Evolutionary conservation across 2,113 vertebrate species (phyloP).

Genomic region (Pristiophorus japonicus): DNA sequence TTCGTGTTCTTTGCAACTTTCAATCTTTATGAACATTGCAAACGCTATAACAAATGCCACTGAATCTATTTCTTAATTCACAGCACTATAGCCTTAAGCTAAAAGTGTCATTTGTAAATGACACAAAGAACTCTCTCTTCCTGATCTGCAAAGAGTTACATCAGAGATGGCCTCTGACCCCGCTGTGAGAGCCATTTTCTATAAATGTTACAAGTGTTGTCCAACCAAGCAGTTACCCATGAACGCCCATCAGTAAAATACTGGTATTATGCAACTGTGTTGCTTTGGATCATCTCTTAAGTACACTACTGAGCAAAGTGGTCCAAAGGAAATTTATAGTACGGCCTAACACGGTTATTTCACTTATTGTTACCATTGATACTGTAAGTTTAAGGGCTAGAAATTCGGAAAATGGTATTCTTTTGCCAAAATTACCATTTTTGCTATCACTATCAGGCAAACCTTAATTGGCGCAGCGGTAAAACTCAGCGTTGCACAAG

Average conservation of each 20-base stretch:
- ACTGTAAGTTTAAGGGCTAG: background rate
- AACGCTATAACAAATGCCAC: background rate
- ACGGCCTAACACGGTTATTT: background rate
- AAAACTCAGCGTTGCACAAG: no score
- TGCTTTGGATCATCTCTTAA: background rate
- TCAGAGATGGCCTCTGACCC: background rate
- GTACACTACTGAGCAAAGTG: background rate
- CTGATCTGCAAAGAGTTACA: background rate
- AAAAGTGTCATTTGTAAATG: background rate
- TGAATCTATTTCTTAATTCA: background rate
- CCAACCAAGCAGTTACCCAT: slow-evolving; percentile 15
- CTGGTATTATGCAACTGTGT: background rate
- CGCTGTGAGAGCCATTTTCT: background rate
- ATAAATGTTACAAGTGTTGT: background rate
- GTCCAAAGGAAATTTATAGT: background rate
- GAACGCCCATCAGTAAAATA: background rate
- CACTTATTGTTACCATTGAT: background rate
- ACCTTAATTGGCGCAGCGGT: no score
- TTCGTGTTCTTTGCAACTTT: background rate
- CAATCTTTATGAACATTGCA: background rate
- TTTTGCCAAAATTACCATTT: no score
- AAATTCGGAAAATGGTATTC: no score
- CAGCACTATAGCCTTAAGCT: background rate
- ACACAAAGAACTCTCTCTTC: background rate
- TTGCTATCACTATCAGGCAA: no score